Evolutionary conservation across 2,888 invertebrate genomes (phyloP), one percentile per base, ranked within the genome.

Genomic region (Sminthurinus aureus): DNA sequence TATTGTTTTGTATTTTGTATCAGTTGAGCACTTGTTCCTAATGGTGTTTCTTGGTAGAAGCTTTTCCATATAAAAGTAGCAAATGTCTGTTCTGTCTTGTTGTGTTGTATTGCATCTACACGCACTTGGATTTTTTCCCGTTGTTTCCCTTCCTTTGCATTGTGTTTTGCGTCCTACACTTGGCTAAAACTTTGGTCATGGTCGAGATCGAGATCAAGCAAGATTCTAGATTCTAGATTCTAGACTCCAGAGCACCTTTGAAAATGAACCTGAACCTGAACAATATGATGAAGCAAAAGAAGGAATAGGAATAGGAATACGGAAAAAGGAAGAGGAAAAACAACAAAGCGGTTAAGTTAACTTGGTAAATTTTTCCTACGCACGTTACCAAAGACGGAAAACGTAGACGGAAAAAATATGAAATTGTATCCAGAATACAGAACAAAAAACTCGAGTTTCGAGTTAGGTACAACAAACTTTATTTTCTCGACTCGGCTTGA

Each of bases 391-490:
- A 58, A 58, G 58, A 11, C 13, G 52, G 52, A 52, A 18, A 58
- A 58, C 0, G 58, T 2, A 58, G 6, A 38, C 3, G 9, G 58
- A 9, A 58, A 58, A 58, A 58, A 58, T 58, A 58, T 58, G 58
- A 18, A 58, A 58, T 58, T 38, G 18, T 18, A 13, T 58, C 2
- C 58, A 58, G 58, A 18, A 38, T n/a, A n/a, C 38, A 38, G 6
- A 38, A 38, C 8, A 69, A 69, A 69, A 6, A 69, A 24, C 2
- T 22, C 24, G 11, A 38, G 26, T 26, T 15, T 6, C 15, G n/a
- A 73, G 73, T 73, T 6, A 73, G 26, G 73, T 73, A 26, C n/a
- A 73, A 73, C 73, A 73, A 73, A 73, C 24, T 73, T 73, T 73
- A 24, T 26, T 24, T 73, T 24, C 73, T 26, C 73, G 11, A 26